A percentile compares a stretch with the other conserved stretches of the same genome.
phyloP scores from a whole-genome alignment of 2,888 invertebrate species.

The Hartigia nigra region DNA sequence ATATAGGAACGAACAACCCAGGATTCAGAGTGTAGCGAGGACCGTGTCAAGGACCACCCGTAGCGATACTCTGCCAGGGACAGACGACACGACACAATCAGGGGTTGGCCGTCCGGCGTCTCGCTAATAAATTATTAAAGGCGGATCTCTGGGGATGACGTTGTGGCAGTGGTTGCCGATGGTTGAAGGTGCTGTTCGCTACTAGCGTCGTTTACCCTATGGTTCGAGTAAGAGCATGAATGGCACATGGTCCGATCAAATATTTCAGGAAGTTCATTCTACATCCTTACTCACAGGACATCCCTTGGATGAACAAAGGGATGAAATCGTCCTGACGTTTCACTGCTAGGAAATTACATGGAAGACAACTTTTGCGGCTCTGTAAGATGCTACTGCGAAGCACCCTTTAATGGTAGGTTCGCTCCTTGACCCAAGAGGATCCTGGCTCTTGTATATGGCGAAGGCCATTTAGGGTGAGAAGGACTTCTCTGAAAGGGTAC shows the following conservation, averaged over 20 bases:
- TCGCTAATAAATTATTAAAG: constrained; percentile 66
- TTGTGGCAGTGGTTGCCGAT: constrained; percentile 26
- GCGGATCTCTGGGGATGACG: constrained; percentile 63
- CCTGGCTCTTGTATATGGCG: neutral
- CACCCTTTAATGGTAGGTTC: neutral
- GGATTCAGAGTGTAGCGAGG: constrained; percentile 34
- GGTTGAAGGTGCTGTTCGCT: neutral
- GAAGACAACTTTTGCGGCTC: neutral
- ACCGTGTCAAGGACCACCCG: constrained; percentile 64
- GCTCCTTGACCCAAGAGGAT: neutral
- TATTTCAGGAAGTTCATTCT: neutral
- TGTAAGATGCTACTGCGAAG: neutral
- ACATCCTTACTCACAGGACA: neutral
- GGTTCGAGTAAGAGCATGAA: neutral
- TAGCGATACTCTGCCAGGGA: constrained; percentile 56
- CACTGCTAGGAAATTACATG: neutral
- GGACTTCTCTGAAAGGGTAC: neutral
- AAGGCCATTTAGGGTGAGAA: neutral
- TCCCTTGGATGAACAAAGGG: neutral
- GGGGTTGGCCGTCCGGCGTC: constrained; percentile 32
- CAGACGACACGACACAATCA: constrained; percentile 64
- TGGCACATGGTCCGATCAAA: neutral
- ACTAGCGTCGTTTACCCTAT: neutral
- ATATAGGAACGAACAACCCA: constrained; percentile 55
- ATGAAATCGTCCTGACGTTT: neutral